Evolutionary conservation across 2,797 vertebrate genomes (phyloP), one percentile per base, ranked within the genome.

Genomic region (Mormyrus proboscirostris): DNA sequence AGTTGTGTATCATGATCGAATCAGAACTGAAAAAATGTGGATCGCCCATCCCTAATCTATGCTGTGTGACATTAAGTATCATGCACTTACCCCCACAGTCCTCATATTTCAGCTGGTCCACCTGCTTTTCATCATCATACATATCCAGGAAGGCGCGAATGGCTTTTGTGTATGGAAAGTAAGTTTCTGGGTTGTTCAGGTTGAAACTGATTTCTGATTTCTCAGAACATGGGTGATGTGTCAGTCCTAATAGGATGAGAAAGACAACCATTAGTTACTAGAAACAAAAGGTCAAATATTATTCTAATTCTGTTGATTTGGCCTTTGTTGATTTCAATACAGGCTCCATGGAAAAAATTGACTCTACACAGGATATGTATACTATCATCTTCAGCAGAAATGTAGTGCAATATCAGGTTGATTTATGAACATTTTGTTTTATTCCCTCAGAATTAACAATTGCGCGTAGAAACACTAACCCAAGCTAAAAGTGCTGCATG

Each of bases 121-220:
- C 88, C 93, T 99, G 97, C 0, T 55, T 41, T 0, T 92, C 86
- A 0, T 94, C 93, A 0, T 94, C 92, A 69, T 99, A 98, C 85
- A 91, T 90, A 0, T 90, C 87, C 90, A 99, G 90, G 91, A 99
- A 97, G 0, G 94, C 93, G 12, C 88, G 92, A 4, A 99, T 88
- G 92, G 92, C 94, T 85, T 89, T 93, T 73, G 96, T 93, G 16
- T 97, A 98, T 0, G 91, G 41, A n/a, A 95, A 88, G 33, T 94
- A 99, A 25, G 92, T 95, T 89, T 88, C 94, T 47, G 93, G 0
- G 0, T 97, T 94, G 0, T 88, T 93, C 1, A 93, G 0, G 85
- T 89, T 94, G 91, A 97, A 98, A 90, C 89, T 0, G 25, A 99
- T 88, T 92, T 99, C 98, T 6, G 95, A 89, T 94, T 99, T 99